Evolutionary conservation across 1,140 invertebrate species (phyloP).

Genomic region (Atopsyche davidsoni): DNA sequence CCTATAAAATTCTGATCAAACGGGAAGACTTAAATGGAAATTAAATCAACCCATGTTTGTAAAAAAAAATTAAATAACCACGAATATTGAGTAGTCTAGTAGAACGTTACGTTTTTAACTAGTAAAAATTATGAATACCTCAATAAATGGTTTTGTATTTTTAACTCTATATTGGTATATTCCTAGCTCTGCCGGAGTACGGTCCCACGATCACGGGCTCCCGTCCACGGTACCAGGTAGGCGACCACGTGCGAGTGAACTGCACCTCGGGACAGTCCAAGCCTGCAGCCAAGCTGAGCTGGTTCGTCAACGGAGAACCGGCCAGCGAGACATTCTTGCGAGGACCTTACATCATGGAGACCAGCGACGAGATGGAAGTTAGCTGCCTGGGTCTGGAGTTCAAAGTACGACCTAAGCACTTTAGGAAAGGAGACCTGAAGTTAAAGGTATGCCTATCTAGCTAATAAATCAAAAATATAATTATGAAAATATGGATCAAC

Average conservation of each 20-base stretch:
- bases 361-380: conserved; percentile 60
- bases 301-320: conserved; percentile 83
- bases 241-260: conserved; percentile 73
- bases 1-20: too few species aligned
- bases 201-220: conserved; percentile 80
- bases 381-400: conserved; percentile 67
- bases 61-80: too few species aligned
- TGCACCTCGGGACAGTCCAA: conserved; percentile 78
- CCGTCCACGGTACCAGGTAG: conserved; percentile 70
- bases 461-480: too few species aligned
- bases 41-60: too few species aligned
- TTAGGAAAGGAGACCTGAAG: conserved; percentile 75
- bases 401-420: conserved; percentile 67
- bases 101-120: too few species aligned
- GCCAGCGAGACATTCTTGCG: conserved; percentile 50
- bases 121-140: too few species aligned
- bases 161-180: too few species aligned
- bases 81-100: too few species aligned
- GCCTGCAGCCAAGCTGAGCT: conserved; percentile 74
- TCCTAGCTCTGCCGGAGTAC: conserved; percentile 68
- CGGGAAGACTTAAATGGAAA: too few species aligned
- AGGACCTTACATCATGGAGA: conserved; percentile 35
- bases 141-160: too few species aligned
- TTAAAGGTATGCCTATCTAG: too few species aligned
- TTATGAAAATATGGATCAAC: too few species aligned